Conservation (phyloP, 2,797 vertebrate genomes). For the Gymnoscopelus microlampas region DNA sequence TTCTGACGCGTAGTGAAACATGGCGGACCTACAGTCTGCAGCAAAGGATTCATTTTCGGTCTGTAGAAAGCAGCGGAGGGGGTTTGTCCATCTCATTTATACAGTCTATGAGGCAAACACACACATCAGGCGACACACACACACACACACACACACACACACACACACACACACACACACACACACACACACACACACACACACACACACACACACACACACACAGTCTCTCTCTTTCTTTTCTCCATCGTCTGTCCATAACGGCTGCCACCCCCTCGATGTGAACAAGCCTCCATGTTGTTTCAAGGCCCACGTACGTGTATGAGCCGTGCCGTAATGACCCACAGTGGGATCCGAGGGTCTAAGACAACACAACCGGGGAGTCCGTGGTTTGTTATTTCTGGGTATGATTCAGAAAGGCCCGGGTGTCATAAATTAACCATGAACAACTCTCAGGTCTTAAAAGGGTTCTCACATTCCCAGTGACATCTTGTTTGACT, state of each 20-base stretch:
- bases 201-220: constrained; percentile 8
- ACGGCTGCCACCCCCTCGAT: constrained; percentile 25
- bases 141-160: neutral
- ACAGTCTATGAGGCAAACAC: no score
- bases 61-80: no score
- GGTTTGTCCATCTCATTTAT: no score
- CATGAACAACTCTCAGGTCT: constrained; percentile 38
- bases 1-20: no score
- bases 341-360: constrained; percentile 52
- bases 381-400: constrained; percentile 69
- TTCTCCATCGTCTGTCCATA: neutral
- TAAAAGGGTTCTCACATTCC: constrained; percentile 40
- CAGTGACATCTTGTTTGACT: constrained; percentile 49
- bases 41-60: no score
- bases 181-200: neutral
- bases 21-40: no score
- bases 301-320: constrained; percentile 38
- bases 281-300: constrained; percentile 48
- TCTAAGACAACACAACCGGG: constrained; percentile 58
- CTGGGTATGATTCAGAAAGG: constrained; percentile 66
- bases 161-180: no score
- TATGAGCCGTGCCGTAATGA: constrained; percentile 45
- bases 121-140: no score
- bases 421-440: constrained; percentile 53
- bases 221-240: neutral